A percentile compares a stretch with the other conserved stretches of the same genome.
Conservation (phyloP, 2,888 invertebrate genomes). For the Phortica magna region DNA sequence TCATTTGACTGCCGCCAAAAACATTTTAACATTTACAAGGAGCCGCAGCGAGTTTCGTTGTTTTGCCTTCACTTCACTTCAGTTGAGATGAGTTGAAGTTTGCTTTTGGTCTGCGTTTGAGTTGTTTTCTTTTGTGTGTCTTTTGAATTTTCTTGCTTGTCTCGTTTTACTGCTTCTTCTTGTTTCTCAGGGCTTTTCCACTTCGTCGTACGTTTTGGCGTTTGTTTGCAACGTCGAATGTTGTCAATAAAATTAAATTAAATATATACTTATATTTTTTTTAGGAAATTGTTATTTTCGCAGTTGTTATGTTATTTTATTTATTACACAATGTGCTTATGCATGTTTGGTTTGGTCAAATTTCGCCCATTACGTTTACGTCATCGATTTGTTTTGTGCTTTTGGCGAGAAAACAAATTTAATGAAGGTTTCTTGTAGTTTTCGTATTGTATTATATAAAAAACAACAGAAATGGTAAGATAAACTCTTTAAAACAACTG, state of each 20-base stretch:
- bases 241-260: constrained; percentile 66
- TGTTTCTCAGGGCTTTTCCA: constrained; percentile 27
- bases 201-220: constrained; percentile 18
- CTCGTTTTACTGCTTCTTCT: constrained; percentile 13
- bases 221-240: constrained; percentile 48
- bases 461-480: too few species aligned
- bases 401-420: too few species aligned
- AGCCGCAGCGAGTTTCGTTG: neutral
- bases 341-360: neutral
- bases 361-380: neutral
- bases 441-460: too few species aligned
- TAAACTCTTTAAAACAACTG: too few species aligned
- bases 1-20: constrained; percentile 50
- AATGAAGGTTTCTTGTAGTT: too few species aligned
- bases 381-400: neutral
- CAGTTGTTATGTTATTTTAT: neutral
- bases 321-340: neutral
- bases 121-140: constrained; percentile 12
- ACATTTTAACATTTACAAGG: constrained; percentile 34
- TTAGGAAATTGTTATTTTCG: constrained; percentile 61
- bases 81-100: neutral
- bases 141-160: neutral
- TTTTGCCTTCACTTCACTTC: constrained; percentile 37
- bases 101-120: neutral
- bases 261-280: constrained; percentile 59